Conservation (phyloP, 2,888 invertebrate species). For the Stenoptilia bipunctidactyla region DNA sequence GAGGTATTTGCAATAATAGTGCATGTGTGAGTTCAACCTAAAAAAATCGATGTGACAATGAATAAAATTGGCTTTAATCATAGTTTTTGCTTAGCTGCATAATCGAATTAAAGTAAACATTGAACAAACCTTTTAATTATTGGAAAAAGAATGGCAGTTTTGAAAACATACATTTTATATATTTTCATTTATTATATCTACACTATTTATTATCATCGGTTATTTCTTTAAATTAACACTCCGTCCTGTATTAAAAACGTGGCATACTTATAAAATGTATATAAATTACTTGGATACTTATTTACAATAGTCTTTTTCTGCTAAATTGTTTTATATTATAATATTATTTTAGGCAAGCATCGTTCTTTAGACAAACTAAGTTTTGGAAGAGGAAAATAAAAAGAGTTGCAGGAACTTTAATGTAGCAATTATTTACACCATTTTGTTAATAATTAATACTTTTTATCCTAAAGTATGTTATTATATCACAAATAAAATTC, state of each 20-base stretch:
- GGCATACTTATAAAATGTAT: constrained; percentile 45
- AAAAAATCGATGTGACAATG: too few species aligned
- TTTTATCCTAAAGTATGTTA: constrained; percentile 29
- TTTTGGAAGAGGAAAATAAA: constrained; percentile 23
- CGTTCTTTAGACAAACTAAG: constrained; percentile 27
- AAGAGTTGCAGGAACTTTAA: constrained; percentile 37
- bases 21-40: too few species aligned
- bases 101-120: too few species aligned
- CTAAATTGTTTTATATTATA: constrained; percentile 37
- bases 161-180: constrained; percentile 16
- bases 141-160: constrained; percentile 9
- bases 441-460: constrained; percentile 16
- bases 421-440: constrained; percentile 39
- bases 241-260: constrained; percentile 47
- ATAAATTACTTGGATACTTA: constrained; percentile 46
- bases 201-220: constrained; percentile 60
- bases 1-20: too few species aligned
- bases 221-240: constrained; percentile 48
- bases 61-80: too few species aligned
- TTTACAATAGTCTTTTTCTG: constrained; percentile 61
- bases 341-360: constrained; percentile 50
- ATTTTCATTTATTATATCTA: constrained; percentile 30
- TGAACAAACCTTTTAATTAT: too few species aligned
- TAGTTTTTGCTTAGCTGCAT: too few species aligned
- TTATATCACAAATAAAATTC: constrained; percentile 62